A percentile compares a stretch with the other conserved stretches of the same genome.
These are phyloP conservation scores for Saccostrea glomerata DNA, from an alignment of 1,140 invertebrate species.

Conservation along the genomic window DNA sequence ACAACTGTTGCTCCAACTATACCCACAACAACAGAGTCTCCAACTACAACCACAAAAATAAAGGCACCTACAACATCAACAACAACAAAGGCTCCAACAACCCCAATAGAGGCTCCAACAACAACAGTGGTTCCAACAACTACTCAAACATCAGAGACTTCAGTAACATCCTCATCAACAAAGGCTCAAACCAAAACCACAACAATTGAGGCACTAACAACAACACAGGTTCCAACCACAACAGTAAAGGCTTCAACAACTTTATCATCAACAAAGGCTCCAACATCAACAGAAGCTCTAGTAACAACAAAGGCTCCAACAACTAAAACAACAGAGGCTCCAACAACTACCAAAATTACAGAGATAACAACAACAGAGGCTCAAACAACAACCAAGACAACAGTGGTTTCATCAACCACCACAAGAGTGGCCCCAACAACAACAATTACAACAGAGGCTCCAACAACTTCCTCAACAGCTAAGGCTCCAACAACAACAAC, in stretches of 20 bases:
- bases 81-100: constrained; percentile 3
- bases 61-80: not conserved
- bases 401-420: not conserved
- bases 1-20: not conserved
- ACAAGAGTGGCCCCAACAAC: not conserved
- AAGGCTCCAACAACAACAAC: not conserved
- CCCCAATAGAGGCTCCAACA: not conserved
- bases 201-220: not conserved
- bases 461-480: not conserved
- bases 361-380: not conserved
- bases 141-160: not conserved
- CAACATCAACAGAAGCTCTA: not conserved
- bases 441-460: not conserved
- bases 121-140: not conserved
- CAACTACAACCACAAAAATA: not conserved
- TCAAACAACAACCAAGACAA: not conserved
- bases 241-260: not conserved
- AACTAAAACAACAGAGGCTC: not conserved
- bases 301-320: not conserved
- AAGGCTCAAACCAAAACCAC: not conserved
- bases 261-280: not conserved
- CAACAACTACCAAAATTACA: not conserved
- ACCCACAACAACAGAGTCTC: not conserved
- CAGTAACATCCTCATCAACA: not conserved
- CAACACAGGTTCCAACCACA: not conserved